phyloP scores from a whole-genome alignment of 2,797 vertebrate species.

The Chanos chanos region DNA sequence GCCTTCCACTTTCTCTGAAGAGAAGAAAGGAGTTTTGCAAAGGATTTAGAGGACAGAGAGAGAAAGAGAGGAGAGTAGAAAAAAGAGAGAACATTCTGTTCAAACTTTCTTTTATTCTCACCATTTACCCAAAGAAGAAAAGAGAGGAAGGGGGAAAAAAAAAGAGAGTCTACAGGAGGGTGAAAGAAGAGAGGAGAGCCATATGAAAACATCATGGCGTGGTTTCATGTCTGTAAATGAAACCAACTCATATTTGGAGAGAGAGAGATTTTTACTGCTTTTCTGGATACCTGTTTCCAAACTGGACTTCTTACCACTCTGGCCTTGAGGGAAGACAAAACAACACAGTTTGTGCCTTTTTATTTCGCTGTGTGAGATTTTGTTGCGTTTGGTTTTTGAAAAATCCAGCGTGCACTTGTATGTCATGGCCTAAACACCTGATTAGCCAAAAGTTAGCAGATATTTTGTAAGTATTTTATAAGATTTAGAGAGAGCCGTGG shows the following conservation, averaged over 20 bases:
- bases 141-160: slow-evolving; percentile 2
- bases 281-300: slow-evolving; percentile 30
- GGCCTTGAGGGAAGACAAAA: too few species aligned
- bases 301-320: too few species aligned
- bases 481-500: slow-evolving; percentile 10
- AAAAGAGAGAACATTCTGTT: slow-evolving; percentile 51
- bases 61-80: slow-evolving; percentile 29
- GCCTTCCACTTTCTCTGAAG: too few species aligned
- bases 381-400: too few species aligned
- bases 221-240: background rate
- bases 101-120: slow-evolving; percentile 37
- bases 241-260: background rate
- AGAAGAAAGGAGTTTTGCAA: slow-evolving; percentile 33
- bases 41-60: slow-evolving; percentile 36
- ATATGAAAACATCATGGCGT: slow-evolving; percentile 20
- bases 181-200: too few species aligned
- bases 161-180: background rate
- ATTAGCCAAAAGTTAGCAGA: too few species aligned
- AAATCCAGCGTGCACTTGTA: too few species aligned
- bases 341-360: too few species aligned
- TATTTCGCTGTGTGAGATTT: too few species aligned
- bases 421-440: too few species aligned
- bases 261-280: slow-evolving; percentile 21
- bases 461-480: too few species aligned
- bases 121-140: background rate